Evolutionary conservation across 2,888 invertebrate genomes (phyloP).

Genomic region (Tinea semifulvella): DNA sequence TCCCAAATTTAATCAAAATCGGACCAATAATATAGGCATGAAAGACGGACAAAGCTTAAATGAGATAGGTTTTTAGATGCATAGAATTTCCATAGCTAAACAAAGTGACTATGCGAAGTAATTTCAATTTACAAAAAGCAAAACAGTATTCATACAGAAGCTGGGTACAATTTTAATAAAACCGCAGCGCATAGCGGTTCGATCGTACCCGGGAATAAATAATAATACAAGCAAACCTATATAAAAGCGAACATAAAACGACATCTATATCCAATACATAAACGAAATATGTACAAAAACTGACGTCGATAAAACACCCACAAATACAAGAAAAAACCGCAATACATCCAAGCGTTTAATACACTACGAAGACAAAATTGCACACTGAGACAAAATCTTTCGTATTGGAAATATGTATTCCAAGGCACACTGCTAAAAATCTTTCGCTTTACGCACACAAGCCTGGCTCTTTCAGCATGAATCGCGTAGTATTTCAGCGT

Average conservation of each 20-base stretch:
- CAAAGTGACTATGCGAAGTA: too few species aligned
- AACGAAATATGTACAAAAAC: slow-evolving; percentile 57
- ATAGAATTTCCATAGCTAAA: too few species aligned
- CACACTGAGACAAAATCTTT: slow-evolving; percentile 33
- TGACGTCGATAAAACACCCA: slow-evolving; percentile 17
- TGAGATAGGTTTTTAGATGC: too few species aligned
- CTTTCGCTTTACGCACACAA: slow-evolving; percentile 28
- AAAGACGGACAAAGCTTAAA: too few species aligned
- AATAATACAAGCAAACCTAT: slow-evolving; percentile 13
- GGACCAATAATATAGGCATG: too few species aligned
- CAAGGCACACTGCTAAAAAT: slow-evolving; percentile 43
- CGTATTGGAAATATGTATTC: slow-evolving; percentile 42
- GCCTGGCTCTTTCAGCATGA: slow-evolving; percentile 16
- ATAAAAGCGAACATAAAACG: slow-evolving; percentile 14
- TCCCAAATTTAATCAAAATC: too few species aligned
- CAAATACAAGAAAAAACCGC: slow-evolving; percentile 15
- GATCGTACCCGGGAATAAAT: slow-evolving; percentile 15
- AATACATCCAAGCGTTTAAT: slow-evolving; percentile 5
- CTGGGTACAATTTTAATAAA: slow-evolving; percentile 7
- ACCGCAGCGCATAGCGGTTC: slow-evolving; percentile 3
- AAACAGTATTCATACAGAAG: neutral
- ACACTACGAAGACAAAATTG: slow-evolving; percentile 21
- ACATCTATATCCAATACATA: slow-evolving; percentile 51
- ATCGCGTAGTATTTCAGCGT: slow-evolving; percentile 24
- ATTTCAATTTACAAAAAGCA: neutral